Percentiles rank a stretch among this genome's conserved stretches.
phyloP scores from a whole-genome alignment of 2,888 invertebrate species.

The Acleris literana region DNA sequence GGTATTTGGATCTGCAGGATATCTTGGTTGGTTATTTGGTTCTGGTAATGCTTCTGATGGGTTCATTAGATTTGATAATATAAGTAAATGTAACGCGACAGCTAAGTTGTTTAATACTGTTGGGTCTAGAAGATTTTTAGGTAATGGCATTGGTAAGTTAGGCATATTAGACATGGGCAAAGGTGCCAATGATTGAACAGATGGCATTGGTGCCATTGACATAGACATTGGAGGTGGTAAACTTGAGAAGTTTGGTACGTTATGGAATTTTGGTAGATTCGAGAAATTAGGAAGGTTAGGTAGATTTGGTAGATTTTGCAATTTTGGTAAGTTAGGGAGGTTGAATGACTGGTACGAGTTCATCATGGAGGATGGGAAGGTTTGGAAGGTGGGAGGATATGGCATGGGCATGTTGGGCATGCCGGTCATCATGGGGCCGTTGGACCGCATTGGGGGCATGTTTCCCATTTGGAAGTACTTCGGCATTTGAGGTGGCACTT shows the following conservation, averaged over 20 bases:
- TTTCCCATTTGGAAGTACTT: constrained; percentile 26
- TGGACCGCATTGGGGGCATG: constrained; percentile 1
- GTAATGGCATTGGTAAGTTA: constrained; percentile 1
- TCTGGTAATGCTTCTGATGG: constrained; percentile 44
- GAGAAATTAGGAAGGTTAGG: constrained; percentile 8
- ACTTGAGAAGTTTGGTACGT: background rate
- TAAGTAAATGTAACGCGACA: constrained; percentile 66
- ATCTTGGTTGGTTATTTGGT: constrained; percentile 21
- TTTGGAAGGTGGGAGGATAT: constrained; percentile 8
- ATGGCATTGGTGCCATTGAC: constrained; percentile 7
- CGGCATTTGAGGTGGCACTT: constrained; percentile 18
- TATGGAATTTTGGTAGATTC: background rate
- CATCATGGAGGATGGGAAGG: constrained; percentile 1
- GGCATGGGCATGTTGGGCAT: constrained; percentile 21
- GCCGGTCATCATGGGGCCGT: constrained; percentile 1
- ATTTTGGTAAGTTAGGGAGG: background rate
- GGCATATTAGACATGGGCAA: background rate
- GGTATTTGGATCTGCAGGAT: constrained; percentile 24
- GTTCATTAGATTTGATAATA: constrained; percentile 66
- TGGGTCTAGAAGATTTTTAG: constrained; percentile 47
- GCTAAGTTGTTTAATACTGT: constrained; percentile 69
- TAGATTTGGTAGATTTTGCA: constrained; percentile 7
- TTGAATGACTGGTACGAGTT: constrained; percentile 12
- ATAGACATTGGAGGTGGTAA: background rate
- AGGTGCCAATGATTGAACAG: background rate